phyloP scores from a whole-genome alignment of 35 echinoderm and acorn worm genomes.

The Hemicentrotus pulcherrimus region DNA sequence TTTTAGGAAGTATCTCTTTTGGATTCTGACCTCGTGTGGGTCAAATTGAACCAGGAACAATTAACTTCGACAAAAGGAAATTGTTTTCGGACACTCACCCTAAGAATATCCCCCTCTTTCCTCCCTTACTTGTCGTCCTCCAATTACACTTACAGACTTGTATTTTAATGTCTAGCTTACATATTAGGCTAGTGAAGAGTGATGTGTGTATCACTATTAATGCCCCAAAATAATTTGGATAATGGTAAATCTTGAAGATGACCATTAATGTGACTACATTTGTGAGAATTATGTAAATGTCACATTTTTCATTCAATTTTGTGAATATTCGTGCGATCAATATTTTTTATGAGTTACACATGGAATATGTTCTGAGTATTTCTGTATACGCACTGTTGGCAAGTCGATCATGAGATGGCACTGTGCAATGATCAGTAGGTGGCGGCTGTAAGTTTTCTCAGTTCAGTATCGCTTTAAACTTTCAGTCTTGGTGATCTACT shows the following conservation, averaged over 20 bases:
- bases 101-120: conserved; percentile 29
- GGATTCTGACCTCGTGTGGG: conserved; percentile 15
- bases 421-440: too few relatives aligned
- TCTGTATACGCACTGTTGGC: too few relatives aligned
- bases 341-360: neutral
- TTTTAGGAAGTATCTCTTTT: conserved; percentile 47
- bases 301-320: neutral
- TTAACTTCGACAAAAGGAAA: conserved; percentile 50
- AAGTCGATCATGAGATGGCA: too few relatives aligned
- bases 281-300: neutral
- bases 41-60: conserved; percentile 42
- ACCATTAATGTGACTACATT: neutral
- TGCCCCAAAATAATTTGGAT: neutral
- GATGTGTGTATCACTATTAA: neutral
- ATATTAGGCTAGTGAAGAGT: neutral
- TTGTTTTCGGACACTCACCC: conserved; percentile 46
- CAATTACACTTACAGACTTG: neutral
- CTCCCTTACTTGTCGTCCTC: conserved; percentile 2
- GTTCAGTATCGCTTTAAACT: neutral
- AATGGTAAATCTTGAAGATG: neutral
- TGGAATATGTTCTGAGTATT: too few relatives aligned
- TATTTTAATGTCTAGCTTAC: neutral
- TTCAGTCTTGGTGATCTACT: neutral
- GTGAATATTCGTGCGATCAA: neutral
- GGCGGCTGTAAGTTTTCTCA: too few relatives aligned